Evolutionary conservation across 1,140 invertebrate species (phyloP).

Genomic region (Brachionus sp.): DNA sequence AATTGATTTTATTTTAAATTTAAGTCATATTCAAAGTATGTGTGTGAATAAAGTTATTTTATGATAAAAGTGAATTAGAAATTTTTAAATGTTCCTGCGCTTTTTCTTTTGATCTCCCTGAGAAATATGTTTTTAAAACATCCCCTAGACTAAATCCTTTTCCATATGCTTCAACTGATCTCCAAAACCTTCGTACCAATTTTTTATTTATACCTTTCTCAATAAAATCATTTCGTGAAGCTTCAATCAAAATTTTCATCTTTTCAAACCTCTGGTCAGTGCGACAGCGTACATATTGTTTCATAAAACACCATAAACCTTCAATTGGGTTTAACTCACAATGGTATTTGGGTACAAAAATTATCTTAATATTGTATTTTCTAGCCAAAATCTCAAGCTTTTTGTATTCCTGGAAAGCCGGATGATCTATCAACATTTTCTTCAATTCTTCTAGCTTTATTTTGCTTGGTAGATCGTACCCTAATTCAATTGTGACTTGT

Average conservation of each 20-base stretch:
- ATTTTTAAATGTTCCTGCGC: not conserved
- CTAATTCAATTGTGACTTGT: not conserved
- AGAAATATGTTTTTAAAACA: not conserved
- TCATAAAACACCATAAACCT: not conserved
- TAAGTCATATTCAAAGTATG: too few relatives aligned
- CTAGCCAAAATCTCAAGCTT: not conserved
- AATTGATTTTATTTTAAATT: too few relatives aligned
- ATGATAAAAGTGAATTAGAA: not conserved
- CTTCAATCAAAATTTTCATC: not conserved
- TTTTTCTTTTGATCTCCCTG: not conserved
- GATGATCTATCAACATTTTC: not conserved
- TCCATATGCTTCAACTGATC: not conserved
- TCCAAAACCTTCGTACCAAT: slow-evolving; percentile 1
- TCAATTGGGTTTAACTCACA: not conserved
- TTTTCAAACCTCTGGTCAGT: slow-evolving; percentile 15
- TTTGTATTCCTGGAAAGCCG: not conserved
- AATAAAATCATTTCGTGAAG: not conserved
- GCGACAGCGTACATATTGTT: not conserved
- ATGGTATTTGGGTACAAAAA: not conserved
- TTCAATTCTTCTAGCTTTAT: not conserved
- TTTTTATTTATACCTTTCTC: not conserved
- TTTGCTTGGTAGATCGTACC: not conserved
- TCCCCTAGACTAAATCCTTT: not conserved
- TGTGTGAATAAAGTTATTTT: too few relatives aligned
- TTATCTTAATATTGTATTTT: not conserved